Evolutionary conservation across 2,797 vertebrate genomes (phyloP), one percentile per base, ranked within the genome.

Genomic region (Dipus sagitta): DNA sequence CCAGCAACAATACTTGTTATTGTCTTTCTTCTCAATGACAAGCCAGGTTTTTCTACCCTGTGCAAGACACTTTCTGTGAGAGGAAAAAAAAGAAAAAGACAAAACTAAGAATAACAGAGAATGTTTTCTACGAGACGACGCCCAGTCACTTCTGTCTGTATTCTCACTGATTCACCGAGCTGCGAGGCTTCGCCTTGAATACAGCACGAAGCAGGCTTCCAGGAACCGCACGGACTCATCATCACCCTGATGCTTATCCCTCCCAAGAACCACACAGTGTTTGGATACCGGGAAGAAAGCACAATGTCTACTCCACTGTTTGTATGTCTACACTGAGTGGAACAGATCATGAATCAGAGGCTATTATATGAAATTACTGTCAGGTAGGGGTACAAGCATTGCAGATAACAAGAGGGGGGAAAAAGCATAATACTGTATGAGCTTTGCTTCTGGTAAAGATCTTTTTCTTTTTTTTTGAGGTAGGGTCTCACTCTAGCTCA

Each of bases 301-400:
- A 54, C 3, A 67, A 6, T 72, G 9, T 75, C 71, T 65, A 23
- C 38, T 85, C 78, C 90, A 24, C 7, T 62, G 67, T 86, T 42
- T 79, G 32, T 81, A 67, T 90, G 34, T 86, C 28, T 93, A 88
- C 23, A 42, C 80, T 14, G 21, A 93, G 54, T 82, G 47, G 71
- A 86, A 88, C 3, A 78, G 38, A 84, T 67, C 38, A 62, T 86
- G 82, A 96, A 60, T 92, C 90, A 94, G 0, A 81, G 86, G 47
- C 54, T 83, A 86, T 86, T 95, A 93, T 76, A 85, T 86, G 38
- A 93, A 96, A 96, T 93, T 62, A 88, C 72, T n/a, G 34, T 60
- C 90, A 87, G 90, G 86, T 93, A 79, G 93, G 85, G 86, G 65
- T 58, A 84, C 8, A 77, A 92, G 47, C 88, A 54, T 13, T 58